These are phyloP conservation scores for Pristionchus fissidentatus DNA, from an alignment of 2,888 invertebrate genomes.

Conservation along the genomic window DNA sequence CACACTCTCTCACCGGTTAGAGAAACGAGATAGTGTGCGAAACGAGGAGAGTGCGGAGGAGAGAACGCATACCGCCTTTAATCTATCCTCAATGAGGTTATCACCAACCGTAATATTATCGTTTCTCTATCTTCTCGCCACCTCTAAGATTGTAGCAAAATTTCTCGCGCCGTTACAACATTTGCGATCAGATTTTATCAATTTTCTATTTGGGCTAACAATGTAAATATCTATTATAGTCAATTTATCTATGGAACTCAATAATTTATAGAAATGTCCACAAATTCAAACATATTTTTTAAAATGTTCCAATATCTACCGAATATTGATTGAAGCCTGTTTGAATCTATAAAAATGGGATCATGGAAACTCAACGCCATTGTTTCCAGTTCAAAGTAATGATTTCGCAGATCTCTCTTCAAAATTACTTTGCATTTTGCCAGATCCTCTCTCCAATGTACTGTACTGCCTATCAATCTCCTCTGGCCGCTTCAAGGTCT, in stretches of 20 bases:
- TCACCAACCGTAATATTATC: constrained; percentile 43
- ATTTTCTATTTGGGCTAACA: neutral
- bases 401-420: neutral
- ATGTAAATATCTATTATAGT: too few species aligned
- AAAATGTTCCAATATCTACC: neutral
- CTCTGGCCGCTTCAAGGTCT: constrained; percentile 28
- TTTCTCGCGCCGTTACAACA: neutral
- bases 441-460: neutral
- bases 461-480: neutral
- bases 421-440: neutral
- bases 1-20: neutral
- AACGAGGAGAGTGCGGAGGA: neutral
- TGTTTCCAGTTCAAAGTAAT: neutral
- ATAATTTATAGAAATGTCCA: too few species aligned
- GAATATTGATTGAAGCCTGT: neutral
- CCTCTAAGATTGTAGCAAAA: neutral
- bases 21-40: neutral
- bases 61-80: neutral
- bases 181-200: neutral
- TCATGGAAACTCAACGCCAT: neutral
- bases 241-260: too few species aligned
- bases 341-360: neutral
- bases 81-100: constrained; percentile 31
- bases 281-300: neutral
- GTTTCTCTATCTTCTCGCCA: neutral